These are phyloP conservation scores for Cheilosia vulpina DNA, from an alignment of 2,888 invertebrate species.

Conservation along the genomic window DNA sequence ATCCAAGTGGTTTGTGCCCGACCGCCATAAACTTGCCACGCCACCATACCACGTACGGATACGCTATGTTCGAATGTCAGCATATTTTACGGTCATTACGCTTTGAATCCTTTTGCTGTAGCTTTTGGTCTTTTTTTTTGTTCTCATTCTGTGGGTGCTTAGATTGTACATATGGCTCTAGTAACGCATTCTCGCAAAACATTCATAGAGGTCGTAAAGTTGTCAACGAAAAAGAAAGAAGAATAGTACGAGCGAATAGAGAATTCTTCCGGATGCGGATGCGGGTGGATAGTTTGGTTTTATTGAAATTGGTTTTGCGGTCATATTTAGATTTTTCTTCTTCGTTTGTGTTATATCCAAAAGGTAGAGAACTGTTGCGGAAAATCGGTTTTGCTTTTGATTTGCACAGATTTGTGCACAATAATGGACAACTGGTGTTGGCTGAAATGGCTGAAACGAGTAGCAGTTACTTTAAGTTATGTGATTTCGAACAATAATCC, in stretches of 20 bases:
- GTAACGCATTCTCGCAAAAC: conserved; percentile 57
- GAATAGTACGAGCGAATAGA: neutral
- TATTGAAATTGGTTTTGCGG: conserved; percentile 60
- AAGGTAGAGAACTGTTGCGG: conserved; percentile 36
- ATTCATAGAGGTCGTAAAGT: conserved; percentile 53
- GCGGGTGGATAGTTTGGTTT: conserved; percentile 56
- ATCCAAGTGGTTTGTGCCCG: conserved; percentile 29
- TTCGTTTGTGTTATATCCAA: neutral
- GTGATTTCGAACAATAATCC: conserved; percentile 3
- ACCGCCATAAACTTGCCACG: conserved; percentile 48
- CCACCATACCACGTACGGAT: conserved; percentile 19
- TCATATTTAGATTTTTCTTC: conserved; percentile 36
- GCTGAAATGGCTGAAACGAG: neutral
- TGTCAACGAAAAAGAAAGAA: conserved; percentile 30
- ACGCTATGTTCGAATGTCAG: conserved; percentile 64
- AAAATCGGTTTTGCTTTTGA: conserved; percentile 24
- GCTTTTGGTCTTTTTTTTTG: neutral
- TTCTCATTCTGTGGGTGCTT: neutral
- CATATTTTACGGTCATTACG: conserved; percentile 70
- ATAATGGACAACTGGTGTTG: conserved; percentile 16
- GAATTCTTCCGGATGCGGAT: conserved; percentile 33
- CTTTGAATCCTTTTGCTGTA: conserved; percentile 37
- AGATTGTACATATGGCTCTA: conserved; percentile 26
- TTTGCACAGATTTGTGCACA: neutral
- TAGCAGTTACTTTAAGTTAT: neutral